Percentiles rank a stretch among this genome's conserved stretches.
Conservation (phyloP, 2,888 invertebrate species). For the Brachyptera putata region DNA sequence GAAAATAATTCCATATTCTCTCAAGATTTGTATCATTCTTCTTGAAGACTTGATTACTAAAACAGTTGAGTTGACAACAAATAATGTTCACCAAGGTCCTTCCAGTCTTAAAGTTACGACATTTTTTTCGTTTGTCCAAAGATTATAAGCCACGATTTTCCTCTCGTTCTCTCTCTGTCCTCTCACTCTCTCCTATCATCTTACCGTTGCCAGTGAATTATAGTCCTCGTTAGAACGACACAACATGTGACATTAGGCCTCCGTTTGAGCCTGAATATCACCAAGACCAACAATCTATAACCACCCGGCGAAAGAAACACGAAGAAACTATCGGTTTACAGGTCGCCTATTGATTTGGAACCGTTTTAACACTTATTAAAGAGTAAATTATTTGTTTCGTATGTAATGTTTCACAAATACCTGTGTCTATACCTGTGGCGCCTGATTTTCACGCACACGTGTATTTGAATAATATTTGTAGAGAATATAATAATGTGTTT, state of each 20-base stretch:
- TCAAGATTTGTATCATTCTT: background rate
- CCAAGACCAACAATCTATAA: background rate
- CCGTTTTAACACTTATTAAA: background rate
- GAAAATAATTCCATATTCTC: too few relatives aligned
- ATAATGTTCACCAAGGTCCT: constrained; percentile 2
- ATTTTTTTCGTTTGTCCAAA: background rate
- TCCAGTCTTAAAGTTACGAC: background rate
- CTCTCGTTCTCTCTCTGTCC: background rate
- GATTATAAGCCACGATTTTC: background rate
- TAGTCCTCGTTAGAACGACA: background rate
- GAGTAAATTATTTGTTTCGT: too few relatives aligned
- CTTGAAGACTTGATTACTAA: constrained; percentile 6
- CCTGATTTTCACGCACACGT: background rate
- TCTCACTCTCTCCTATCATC: background rate
- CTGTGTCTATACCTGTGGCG: background rate
- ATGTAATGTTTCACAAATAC: background rate
- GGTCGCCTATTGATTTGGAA: background rate
- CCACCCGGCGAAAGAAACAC: background rate
- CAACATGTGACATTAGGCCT: background rate
- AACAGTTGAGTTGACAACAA: constrained; percentile 2
- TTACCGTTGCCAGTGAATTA: background rate
- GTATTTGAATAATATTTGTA: background rate
- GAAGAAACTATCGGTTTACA: background rate
- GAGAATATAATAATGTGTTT: background rate
- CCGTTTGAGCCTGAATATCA: background rate